A percentile compares a stretch with the other conserved stretches of the same genome.
phyloP scores from a whole-genome alignment of 1,140 invertebrate genomes.

The Hydropsyche tenuis region DNA sequence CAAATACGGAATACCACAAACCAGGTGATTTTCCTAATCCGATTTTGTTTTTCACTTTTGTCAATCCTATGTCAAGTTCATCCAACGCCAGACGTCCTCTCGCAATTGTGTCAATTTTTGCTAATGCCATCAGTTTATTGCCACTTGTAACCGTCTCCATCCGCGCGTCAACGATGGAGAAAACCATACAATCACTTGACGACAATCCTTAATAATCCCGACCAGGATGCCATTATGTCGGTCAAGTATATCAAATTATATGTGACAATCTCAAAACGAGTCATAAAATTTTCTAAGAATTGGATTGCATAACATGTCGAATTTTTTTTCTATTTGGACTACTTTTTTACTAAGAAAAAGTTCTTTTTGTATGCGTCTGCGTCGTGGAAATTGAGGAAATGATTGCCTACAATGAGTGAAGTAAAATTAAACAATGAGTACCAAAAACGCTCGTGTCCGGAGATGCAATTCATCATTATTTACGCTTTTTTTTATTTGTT shows the following conservation, averaged over 20 bases:
- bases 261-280: not conserved
- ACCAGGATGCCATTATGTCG: conserved; percentile 33
- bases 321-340: no score
- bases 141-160: not conserved
- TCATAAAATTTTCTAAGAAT: no score
- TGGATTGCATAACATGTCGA: no score
- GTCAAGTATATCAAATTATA: conserved; percentile 31
- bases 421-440: not conserved
- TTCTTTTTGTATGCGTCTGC: not conserved
- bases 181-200: not conserved
- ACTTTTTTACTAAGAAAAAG: no score
- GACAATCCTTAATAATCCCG: not conserved
- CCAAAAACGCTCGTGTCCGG: conserved; percentile 1
- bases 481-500: not conserved
- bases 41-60: no score
- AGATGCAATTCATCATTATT: not conserved
- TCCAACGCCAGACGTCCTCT: conserved; percentile 2
- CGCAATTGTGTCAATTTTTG: conserved; percentile 21
- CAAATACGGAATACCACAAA: conserved; percentile 98
- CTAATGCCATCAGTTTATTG: conserved; percentile 4
- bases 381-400: not conserved
- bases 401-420: not conserved
- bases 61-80: no score
- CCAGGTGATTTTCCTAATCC: conserved; percentile 68
- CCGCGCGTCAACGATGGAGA: not conserved